phyloP scores from a whole-genome alignment of 2,797 vertebrate genomes.

The Varecia variegata region DNA sequence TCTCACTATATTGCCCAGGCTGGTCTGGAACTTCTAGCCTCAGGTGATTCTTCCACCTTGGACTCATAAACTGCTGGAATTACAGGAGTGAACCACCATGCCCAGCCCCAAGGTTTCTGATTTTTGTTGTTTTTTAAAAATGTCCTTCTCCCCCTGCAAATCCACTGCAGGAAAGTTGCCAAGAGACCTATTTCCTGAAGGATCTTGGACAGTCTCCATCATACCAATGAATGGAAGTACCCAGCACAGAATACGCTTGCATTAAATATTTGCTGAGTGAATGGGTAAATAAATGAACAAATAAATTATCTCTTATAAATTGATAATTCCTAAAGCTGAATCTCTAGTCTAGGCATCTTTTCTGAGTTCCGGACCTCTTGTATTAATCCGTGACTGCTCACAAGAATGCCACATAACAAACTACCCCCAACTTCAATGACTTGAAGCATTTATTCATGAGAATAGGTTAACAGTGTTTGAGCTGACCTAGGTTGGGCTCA shows the following conservation, averaged over 20 bases:
- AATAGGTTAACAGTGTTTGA: background rate
- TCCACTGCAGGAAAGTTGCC: background rate
- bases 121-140: background rate
- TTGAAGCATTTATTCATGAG: background rate
- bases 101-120: no score
- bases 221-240: background rate
- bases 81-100: no score
- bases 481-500: background rate
- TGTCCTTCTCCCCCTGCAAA: background rate
- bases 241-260: background rate
- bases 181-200: background rate
- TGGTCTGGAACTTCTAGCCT: no score
- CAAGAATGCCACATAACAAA: background rate
- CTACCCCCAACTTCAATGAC: background rate
- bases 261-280: background rate
- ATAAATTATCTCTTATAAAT: background rate
- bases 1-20: no score
- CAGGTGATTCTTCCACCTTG: no score
- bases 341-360: background rate
- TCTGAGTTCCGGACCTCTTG: background rate
- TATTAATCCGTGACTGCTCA: background rate
- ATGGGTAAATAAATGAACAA: background rate
- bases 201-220: background rate
- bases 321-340: background rate
- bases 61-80: no score